Percentiles rank a stretch among this genome's conserved stretches.
Evolutionary conservation across 2,888 invertebrate genomes (phyloP).

Genomic region (Harmothoe impar): DNA sequence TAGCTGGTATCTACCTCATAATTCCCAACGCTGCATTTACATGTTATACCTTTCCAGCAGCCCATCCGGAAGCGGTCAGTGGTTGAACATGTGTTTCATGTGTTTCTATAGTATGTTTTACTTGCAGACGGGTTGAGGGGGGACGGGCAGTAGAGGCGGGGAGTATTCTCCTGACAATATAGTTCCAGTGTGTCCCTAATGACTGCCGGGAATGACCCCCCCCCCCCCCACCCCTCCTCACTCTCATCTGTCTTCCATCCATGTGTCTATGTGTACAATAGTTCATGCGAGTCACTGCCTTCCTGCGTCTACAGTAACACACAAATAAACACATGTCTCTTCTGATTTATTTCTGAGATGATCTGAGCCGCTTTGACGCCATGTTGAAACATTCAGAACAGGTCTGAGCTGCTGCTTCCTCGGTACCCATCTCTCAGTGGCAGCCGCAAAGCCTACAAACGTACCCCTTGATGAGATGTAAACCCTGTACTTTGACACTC

Average conservation of each 20-base stretch:
- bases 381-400: constrained; percentile 1
- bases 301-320: not conserved
- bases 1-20: no score
- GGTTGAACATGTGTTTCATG: no score
- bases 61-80: no score
- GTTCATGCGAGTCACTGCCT: not conserved
- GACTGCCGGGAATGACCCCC: no score
- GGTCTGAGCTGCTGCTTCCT: not conserved
- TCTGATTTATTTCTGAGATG: constrained; percentile 2
- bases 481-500: not conserved
- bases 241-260: not conserved
- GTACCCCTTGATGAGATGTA: not conserved
- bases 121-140: no score
- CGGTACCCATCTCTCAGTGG: not conserved
- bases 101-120: no score
- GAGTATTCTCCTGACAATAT: no score
- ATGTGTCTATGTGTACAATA: constrained; percentile 31
- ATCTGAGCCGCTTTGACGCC: not conserved
- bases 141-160: no score
- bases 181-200: no score
- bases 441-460: not conserved
- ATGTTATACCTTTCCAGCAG: no score
- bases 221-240: no score
- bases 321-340: not conserved
- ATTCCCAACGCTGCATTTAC: no score